Conservation (phyloP, 2,888 invertebrate species). For the Icerya purchasi region DNA sequence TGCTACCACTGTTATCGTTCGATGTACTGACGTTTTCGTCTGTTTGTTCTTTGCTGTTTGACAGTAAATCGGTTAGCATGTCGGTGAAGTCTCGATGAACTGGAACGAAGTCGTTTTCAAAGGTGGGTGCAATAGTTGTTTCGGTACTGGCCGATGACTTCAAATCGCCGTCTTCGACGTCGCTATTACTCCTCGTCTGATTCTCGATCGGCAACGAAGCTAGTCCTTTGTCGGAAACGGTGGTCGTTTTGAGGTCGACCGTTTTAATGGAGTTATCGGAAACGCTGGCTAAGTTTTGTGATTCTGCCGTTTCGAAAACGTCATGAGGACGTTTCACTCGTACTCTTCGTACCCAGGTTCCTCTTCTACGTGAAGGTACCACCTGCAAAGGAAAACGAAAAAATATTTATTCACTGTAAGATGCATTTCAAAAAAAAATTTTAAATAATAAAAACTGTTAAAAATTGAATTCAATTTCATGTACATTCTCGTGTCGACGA, state of each 20-base stretch:
- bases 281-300: conserved; percentile 40
- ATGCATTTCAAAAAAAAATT: no score
- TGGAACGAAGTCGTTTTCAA: conserved; percentile 11
- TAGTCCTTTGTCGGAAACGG: not conserved
- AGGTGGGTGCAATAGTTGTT: conserved; percentile 3
- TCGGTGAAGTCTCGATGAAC: conserved; percentile 14
- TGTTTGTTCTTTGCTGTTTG: not conserved
- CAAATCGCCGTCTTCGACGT: not conserved
- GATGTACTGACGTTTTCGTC: not conserved
- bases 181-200: conserved; percentile 10
- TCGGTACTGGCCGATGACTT: not conserved
- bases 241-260: conserved; percentile 8
- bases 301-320: conserved; percentile 55
- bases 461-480: no score
- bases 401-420: no score
- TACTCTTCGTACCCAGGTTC: conserved; percentile 47
- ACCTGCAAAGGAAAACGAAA: not conserved
- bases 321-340: conserved; percentile 38
- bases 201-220: not conserved
- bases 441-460: no score
- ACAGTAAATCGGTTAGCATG: conserved; percentile 15
- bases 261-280: conserved; percentile 18
- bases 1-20: not conserved
- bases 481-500: no score
- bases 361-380: conserved; percentile 31